Evolutionary conservation across 2,797 vertebrate genomes (phyloP), one percentile per base, ranked within the genome.

Genomic region (Labroides dimidiatus): DNA sequence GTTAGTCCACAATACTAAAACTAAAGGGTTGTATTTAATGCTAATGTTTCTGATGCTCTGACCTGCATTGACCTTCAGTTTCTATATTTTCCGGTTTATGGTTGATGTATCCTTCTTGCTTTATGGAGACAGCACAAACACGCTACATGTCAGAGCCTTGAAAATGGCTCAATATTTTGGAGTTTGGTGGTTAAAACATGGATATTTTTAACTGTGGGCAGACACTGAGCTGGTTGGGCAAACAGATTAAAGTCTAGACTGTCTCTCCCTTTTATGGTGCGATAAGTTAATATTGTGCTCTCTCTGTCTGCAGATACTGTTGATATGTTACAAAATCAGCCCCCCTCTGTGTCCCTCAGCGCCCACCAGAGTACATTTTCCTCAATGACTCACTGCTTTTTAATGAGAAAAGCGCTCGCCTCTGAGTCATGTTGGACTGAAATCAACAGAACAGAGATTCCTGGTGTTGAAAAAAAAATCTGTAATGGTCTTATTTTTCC

Each of bases 211-310:
- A 53, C 64, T 43, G 30, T 66, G 7, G 12, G 6, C 44, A 39
- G 17, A 55, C 52, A 7, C 56, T 33, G 69, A 11, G 36, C 64
- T 48, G 55, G 42, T 55, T 56, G 17, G 47, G 5, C 64, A 82
- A 86, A 80, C 71, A 85, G 84, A 79, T 73, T 82, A 86, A 90
- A 90, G 85, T 91, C 85, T 80, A 84, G 45, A 64, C 56, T 6
- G 16, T 30, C 30, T 1, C 10, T 42, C 60, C 66, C 65, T 77
- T 75, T 75, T 66, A 67, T 69, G 73, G 64, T 19, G 50, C 6
- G 52, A 63, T 48, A 30, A 62, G 62, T 78, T 75, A 43, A 84
- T 71, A 54, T 43, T 74, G 30, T 44, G 41, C 47, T 65, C 52
- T 67, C 50, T 2, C 9, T 52, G 23, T 70, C 45, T 51, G 70